Evolutionary conservation across 2,797 vertebrate species (phyloP).

Genomic region (Tadarida brasiliensis): DNA sequence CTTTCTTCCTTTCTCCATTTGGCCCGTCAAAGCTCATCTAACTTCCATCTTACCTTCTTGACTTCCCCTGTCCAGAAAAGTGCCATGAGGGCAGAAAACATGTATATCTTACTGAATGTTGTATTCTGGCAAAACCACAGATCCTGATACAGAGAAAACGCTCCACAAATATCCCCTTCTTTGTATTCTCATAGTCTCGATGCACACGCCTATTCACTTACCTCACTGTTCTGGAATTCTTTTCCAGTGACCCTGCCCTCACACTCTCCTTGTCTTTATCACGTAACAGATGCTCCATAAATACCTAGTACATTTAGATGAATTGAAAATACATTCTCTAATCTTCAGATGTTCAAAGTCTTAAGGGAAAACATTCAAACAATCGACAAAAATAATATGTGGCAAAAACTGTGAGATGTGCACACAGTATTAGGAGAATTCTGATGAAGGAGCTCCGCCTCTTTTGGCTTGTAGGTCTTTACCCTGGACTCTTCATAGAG

Average conservation of each 20-base stretch:
- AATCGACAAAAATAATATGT: neutral
- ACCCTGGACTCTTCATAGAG: neutral
- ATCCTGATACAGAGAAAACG: neutral
- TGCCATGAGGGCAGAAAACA: neutral
- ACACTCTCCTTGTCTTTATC: neutral
- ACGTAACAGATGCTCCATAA: neutral
- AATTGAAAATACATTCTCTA: slow-evolving; percentile 17
- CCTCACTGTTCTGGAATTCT: neutral
- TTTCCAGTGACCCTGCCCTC: neutral
- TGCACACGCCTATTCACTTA: neutral
- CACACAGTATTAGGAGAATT: neutral
- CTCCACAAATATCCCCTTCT: neutral
- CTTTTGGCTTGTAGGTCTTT: neutral
- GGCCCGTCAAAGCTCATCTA: neutral
- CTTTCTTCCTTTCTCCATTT: neutral
- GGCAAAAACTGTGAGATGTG: neutral
- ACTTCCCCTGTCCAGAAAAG: neutral
- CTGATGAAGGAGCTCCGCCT: neutral
- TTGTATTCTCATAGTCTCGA: neutral
- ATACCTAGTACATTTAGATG: neutral
- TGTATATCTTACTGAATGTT: neutral
- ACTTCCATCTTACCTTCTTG: neutral
- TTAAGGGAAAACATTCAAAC: slow-evolving; percentile 19
- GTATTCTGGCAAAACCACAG: neutral
- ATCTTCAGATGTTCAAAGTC: neutral